Conservation (phyloP, 2,888 invertebrate genomes). For the Myathropa florea region DNA sequence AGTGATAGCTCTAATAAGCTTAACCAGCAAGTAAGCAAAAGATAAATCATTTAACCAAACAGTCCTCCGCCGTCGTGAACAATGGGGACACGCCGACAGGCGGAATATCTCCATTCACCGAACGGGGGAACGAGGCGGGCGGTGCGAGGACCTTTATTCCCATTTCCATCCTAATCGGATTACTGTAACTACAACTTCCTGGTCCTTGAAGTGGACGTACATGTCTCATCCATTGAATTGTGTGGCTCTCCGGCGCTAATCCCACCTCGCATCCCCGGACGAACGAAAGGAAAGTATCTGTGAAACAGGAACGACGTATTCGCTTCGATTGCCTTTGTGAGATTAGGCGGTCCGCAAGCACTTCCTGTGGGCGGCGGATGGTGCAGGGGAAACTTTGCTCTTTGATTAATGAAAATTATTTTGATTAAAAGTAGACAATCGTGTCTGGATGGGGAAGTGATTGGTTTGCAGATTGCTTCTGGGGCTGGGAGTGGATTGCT, state of each 20-base stretch:
- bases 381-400: not conserved
- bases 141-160: not conserved
- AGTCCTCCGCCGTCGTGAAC: not conserved
- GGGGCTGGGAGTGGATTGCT: not conserved
- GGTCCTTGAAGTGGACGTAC: not conserved
- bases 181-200: slow-evolving; percentile 25
- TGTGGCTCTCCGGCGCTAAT: not conserved
- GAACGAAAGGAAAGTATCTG: not conserved
- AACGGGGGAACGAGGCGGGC: not conserved
- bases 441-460: not conserved
- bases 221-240: slow-evolving; percentile 10
- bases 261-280: not conserved
- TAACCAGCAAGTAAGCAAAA: slow-evolving; percentile 1
- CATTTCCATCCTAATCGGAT: slow-evolving; percentile 18
- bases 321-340: slow-evolving; percentile 5
- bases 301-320: not conserved
- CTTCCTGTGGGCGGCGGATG: not conserved
- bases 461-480: not conserved
- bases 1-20: not conserved
- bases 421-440: not conserved
- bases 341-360: not conserved
- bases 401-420: not conserved
- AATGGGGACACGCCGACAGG: not conserved
- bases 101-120: not conserved
- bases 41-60: slow-evolving; percentile 18